Conservation (phyloP, 2,888 invertebrate genomes). For the Gastracanthus pulcherrimus region DNA sequence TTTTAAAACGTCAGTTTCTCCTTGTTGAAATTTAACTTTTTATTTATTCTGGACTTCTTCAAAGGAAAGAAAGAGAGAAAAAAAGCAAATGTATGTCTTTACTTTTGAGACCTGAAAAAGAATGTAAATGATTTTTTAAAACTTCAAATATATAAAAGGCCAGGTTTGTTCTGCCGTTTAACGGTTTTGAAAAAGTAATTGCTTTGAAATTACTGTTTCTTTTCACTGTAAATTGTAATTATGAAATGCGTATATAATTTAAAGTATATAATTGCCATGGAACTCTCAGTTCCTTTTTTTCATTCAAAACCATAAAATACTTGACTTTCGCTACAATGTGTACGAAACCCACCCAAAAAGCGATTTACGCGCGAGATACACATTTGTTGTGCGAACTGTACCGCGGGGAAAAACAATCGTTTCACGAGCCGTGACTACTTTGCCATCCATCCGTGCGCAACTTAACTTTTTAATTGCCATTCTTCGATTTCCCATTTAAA, state of each 20-base stretch:
- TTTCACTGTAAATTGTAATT: constrained; percentile 24
- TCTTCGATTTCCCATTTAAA: constrained; percentile 7
- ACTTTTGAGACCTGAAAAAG: constrained; percentile 12
- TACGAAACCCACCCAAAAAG: background rate
- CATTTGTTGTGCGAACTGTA: background rate
- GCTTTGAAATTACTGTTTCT: constrained; percentile 41
- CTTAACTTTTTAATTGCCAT: constrained; percentile 17
- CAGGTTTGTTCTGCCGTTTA: constrained; percentile 23
- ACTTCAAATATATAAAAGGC: constrained; percentile 32
- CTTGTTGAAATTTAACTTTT: constrained; percentile 39
- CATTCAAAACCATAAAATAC: constrained; percentile 18
- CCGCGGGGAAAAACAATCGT: constrained; percentile 7
- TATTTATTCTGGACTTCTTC: constrained; percentile 43
- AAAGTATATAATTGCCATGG: constrained; percentile 27
- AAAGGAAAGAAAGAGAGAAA: constrained; percentile 21
- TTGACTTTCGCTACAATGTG: background rate
- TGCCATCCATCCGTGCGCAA: background rate
- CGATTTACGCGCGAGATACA: background rate
- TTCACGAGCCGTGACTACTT: background rate
- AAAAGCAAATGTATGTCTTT: constrained; percentile 21
- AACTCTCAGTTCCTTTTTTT: constrained; percentile 5
- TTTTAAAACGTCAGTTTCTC: constrained; percentile 48
- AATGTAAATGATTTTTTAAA: constrained; percentile 46
- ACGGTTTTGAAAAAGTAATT: constrained; percentile 41
- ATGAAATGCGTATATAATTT: constrained; percentile 37